Percentiles rank a stretch among this genome's conserved stretches.
Conservation (phyloP, 1,140 invertebrate species). For the Diachasmimorpha longicaudata region DNA sequence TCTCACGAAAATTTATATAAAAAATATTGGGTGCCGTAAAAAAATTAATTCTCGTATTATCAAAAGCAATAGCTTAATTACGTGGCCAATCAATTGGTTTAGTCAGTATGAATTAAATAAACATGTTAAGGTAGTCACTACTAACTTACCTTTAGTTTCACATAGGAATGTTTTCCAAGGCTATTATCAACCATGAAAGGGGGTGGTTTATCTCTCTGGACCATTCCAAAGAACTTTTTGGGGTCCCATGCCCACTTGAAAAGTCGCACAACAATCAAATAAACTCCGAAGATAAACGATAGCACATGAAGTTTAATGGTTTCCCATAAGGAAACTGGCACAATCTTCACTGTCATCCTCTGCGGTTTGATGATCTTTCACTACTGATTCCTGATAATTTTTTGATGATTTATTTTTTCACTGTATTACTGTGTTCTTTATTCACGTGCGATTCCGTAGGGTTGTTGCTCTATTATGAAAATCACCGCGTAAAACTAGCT, state of each 20-base stretch:
- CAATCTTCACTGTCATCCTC: constrained; percentile 49
- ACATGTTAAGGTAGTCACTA: background rate
- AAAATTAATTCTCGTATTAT: background rate
- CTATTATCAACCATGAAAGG: constrained; percentile 66
- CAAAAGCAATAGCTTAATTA: too few species aligned
- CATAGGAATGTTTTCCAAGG: constrained; percentile 69
- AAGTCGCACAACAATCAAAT: constrained; percentile 61
- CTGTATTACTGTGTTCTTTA: too few species aligned
- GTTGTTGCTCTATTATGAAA: too few species aligned
- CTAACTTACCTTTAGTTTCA: constrained; percentile 69
- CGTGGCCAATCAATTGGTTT: too few species aligned
- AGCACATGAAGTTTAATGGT: constrained; percentile 60
- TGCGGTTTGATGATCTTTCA: too few species aligned
- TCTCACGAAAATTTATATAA: background rate
- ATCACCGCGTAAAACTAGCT: background rate
- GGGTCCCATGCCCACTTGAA: constrained; percentile 64
- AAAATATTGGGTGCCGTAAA: too few species aligned
- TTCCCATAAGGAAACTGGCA: constrained; percentile 59
- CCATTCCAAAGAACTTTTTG: constrained; percentile 54
- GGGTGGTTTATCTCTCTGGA: constrained; percentile 67
- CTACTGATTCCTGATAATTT: too few species aligned
- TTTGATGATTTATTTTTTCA: too few species aligned
- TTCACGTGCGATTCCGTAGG: too few species aligned
- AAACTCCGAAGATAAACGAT: constrained; percentile 62
- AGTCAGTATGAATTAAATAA: too few species aligned